Conservation (phyloP, 2,888 invertebrate genomes). For the Rutpela maculata region DNA sequence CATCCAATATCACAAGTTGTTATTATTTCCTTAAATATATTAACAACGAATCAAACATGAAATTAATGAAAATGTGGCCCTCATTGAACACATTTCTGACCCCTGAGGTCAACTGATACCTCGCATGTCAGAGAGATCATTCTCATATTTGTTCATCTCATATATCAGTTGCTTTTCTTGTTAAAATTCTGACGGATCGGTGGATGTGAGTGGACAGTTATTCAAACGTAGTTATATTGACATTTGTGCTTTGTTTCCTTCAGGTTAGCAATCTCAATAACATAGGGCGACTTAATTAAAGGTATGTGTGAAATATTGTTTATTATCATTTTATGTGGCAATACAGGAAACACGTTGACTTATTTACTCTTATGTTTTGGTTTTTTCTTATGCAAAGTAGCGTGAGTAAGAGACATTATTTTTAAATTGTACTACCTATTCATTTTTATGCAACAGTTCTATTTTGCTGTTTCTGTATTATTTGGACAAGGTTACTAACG, state of each 20-base stretch:
- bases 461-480: not conserved
- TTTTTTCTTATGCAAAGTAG: not conserved
- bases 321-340: not conserved
- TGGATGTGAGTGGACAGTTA: constrained; percentile 5
- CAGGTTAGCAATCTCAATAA: not conserved
- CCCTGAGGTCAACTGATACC: constrained; percentile 40
- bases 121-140: constrained; percentile 39
- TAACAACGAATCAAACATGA: not conserved
- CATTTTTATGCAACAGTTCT: not conserved
- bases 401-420: not conserved
- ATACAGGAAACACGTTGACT: not conserved
- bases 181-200: constrained; percentile 37
- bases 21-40: constrained; percentile 15
- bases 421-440: not conserved
- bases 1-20: not conserved
- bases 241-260: not conserved
- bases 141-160: constrained; percentile 39
- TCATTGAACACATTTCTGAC: constrained; percentile 38
- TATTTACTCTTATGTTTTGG: not conserved
- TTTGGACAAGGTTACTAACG: constrained; percentile 13
- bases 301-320: constrained; percentile 11
- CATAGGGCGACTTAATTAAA: not conserved
- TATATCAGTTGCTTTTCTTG: constrained; percentile 31
- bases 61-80: constrained; percentile 25
- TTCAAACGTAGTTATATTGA: not conserved